These are phyloP conservation scores for Ondatra zibethicus DNA, from an alignment of 2,113 vertebrate species.

Conservation along the genomic window DNA sequence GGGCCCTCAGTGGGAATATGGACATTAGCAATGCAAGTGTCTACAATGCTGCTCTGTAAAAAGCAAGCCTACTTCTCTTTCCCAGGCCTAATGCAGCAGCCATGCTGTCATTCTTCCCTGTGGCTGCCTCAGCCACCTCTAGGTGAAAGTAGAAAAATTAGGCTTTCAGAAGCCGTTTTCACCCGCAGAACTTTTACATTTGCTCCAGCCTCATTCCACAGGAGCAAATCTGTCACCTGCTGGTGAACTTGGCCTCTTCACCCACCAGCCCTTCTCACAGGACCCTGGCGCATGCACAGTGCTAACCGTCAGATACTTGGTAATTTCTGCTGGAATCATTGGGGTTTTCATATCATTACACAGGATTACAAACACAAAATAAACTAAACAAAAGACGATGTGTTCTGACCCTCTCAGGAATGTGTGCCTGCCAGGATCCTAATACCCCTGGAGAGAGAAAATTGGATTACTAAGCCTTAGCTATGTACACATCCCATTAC, in stretches of 20 bases:
- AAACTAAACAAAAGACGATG: constrained; percentile 40
- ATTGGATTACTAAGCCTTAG: constrained; percentile 62
- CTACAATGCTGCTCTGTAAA: background rate
- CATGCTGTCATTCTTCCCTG: background rate
- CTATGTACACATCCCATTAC: constrained; percentile 49
- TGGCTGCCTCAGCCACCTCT: background rate
- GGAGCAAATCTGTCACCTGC: background rate
- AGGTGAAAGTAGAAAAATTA: constrained; percentile 31
- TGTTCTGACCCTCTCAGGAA: constrained; percentile 40
- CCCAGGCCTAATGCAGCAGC: background rate
- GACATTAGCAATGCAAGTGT: fast-evolving
- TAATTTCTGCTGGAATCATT: background rate
- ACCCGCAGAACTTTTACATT: background rate
- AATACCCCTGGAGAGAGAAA: constrained; percentile 49
- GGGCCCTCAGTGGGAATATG: background rate
- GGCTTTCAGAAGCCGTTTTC: constrained; percentile 45
- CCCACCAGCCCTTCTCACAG: background rate
- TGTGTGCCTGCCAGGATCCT: constrained; percentile 29
- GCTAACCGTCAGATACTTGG: background rate
- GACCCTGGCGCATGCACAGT: background rate
- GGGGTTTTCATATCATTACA: background rate
- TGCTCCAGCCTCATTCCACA: background rate
- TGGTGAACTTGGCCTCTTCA: background rate
- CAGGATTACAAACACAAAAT: constrained; percentile 44
- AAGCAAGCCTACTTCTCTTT: background rate